Percentiles rank a stretch among this genome's conserved stretches.
phyloP scores from a whole-genome alignment of 2,888 invertebrate genomes.

The Dynastes grantii region DNA sequence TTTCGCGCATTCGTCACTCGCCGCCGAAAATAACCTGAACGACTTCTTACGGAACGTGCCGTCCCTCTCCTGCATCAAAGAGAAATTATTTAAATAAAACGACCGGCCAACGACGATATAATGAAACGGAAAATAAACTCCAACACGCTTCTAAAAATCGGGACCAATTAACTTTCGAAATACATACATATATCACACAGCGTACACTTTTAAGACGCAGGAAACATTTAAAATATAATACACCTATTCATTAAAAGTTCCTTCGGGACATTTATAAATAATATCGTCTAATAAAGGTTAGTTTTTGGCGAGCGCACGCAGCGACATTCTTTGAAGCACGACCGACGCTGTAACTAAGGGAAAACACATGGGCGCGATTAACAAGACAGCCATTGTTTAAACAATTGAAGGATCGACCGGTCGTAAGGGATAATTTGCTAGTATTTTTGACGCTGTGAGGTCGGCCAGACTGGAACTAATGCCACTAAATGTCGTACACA shows the following conservation, averaged over 20 bases:
- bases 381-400: constrained; percentile 65
- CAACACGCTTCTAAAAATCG: constrained; percentile 33
- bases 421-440: constrained; percentile 63
- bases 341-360: constrained; percentile 67
- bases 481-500: constrained; percentile 61
- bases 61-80: constrained; percentile 3
- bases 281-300: constrained; percentile 28
- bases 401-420: constrained; percentile 62
- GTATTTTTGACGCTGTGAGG: constrained; percentile 64
- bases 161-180: constrained; percentile 39
- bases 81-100: constrained; percentile 45
- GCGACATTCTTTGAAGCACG: constrained; percentile 65
- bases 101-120: constrained; percentile 64
- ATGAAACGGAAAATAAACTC: constrained; percentile 64
- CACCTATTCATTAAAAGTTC: constrained; percentile 50
- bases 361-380: constrained; percentile 65
- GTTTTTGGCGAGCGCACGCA: constrained; percentile 60
- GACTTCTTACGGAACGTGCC: neutral
- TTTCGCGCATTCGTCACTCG: constrained; percentile 15
- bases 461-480: constrained; percentile 61
- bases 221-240: constrained; percentile 66
- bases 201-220: constrained; percentile 64
- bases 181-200: constrained; percentile 1
- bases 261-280: constrained; percentile 37
- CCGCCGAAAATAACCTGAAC: constrained; percentile 10